Conservation (phyloP, 2,113 vertebrate genomes). For the Nansenia antarctica region DNA sequence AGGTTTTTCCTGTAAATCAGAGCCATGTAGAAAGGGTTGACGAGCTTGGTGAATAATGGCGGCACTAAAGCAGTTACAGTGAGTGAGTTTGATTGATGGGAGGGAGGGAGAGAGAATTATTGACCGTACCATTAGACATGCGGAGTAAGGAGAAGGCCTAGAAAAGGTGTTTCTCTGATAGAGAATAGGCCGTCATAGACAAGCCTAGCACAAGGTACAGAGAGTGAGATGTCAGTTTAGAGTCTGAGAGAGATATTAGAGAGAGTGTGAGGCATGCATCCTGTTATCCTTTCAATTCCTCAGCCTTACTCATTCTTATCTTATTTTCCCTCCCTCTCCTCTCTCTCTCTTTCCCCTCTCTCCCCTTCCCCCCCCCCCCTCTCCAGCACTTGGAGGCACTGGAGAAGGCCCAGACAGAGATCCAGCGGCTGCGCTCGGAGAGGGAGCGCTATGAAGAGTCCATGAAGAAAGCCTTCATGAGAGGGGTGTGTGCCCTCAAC, state of each 20-base stretch:
- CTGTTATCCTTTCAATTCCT: not conserved
- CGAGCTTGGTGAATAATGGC: slow-evolving; percentile 10
- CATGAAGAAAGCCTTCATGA: slow-evolving; percentile 98
- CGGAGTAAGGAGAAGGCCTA: not conserved
- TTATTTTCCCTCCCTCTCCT: not conserved
- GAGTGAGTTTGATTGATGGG: slow-evolving; percentile 25
- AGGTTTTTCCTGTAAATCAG: slow-evolving; percentile 2
- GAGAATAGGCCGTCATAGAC: too few species aligned
- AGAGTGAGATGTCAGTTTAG: not conserved
- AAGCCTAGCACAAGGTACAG: not conserved
- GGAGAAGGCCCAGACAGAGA: slow-evolving; percentile 82
- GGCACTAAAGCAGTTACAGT: not conserved
- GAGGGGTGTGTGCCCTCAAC: slow-evolving; percentile 94
- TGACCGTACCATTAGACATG: not conserved
- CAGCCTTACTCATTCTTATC: not conserved
- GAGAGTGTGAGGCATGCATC: not conserved
- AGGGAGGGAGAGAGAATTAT: not conserved
- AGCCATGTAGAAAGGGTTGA: slow-evolving; percentile 4
- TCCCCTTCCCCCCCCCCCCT: slow-evolving; percentile 10
- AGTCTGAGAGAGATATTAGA: not conserved
- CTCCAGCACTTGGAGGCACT: slow-evolving; percentile 55
- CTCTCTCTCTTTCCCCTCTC: not conserved
- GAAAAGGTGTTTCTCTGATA: too few species aligned
- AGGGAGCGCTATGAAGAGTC: slow-evolving; percentile 87
- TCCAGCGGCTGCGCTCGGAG: slow-evolving; percentile 82